Conservation (phyloP, 1,140 invertebrate genomes). For the Drosophila malerkotliana region DNA sequence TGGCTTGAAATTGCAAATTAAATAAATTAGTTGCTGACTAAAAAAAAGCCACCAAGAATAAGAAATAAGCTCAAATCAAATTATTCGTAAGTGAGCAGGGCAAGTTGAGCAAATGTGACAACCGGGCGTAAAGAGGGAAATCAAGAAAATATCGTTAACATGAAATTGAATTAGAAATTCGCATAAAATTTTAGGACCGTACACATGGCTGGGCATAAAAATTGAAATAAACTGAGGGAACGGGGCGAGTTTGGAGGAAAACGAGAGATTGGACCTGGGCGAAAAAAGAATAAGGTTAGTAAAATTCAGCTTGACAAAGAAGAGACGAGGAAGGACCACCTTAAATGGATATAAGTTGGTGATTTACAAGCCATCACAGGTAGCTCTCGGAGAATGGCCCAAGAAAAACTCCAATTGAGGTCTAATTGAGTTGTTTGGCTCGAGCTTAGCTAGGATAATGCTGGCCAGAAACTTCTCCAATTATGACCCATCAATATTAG, state of each 20-base stretch:
- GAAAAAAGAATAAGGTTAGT: slow-evolving; percentile 22
- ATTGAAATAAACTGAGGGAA: slow-evolving; percentile 5
- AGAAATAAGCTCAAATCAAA: slow-evolving; percentile 65
- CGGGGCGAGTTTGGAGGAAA: neutral
- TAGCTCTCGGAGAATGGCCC: slow-evolving; percentile 5
- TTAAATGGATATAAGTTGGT: slow-evolving; percentile 23
- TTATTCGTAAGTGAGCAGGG: slow-evolving; percentile 25
- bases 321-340: neutral
- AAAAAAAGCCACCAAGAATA: slow-evolving; percentile 19
- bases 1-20: slow-evolving; percentile 25
- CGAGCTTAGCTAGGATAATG: slow-evolving; percentile 8
- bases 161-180: slow-evolving; percentile 72
- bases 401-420: slow-evolving; percentile 22
- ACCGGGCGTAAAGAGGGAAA: slow-evolving; percentile 22
- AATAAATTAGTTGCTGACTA: slow-evolving; percentile 24
- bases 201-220: slow-evolving; percentile 54
- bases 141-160: slow-evolving; percentile 58
- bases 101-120: slow-evolving; percentile 26
- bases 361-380: slow-evolving; percentile 25
- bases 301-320: slow-evolving; percentile 3
- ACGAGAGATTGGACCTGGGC: neutral
- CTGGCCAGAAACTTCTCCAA: slow-evolving; percentile 57
- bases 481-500: slow-evolving; percentile 45
- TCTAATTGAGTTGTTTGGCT: slow-evolving; percentile 47
- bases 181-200: slow-evolving; percentile 57